Evolutionary conservation across 2,797 vertebrate genomes (phyloP).

Genomic region (Pteropus rufus): DNA sequence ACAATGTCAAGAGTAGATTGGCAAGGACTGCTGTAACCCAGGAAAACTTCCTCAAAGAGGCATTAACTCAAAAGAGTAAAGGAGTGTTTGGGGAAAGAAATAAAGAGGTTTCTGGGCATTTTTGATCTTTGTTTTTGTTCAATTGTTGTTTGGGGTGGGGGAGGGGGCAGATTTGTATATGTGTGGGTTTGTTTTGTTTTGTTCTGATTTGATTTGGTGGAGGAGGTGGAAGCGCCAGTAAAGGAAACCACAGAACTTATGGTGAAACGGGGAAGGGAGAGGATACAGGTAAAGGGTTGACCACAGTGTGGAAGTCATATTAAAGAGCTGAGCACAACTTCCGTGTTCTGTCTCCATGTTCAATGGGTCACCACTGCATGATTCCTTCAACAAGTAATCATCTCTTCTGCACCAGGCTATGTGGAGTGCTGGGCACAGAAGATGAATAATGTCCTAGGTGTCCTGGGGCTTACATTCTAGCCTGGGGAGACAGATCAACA

Average conservation of each 20-base stretch:
- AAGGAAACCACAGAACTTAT: not conserved
- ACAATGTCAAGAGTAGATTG: not conserved
- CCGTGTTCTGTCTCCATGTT: not conserved
- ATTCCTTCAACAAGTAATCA: not conserved
- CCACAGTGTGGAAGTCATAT: rapidly evolving
- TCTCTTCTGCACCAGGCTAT: not conserved
- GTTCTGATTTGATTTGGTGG: not conserved
- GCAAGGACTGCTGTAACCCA: not conserved
- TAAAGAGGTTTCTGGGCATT: not conserved
- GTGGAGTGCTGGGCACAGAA: not conserved
- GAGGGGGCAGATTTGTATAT: not conserved
- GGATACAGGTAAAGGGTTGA: rapidly evolving
- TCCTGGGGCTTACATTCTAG: not conserved
- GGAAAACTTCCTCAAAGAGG: not conserved
- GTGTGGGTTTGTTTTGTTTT: not conserved
- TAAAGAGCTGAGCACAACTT: not conserved
- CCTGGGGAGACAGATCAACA: not conserved
- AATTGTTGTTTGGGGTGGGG: not conserved
- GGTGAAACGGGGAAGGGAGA: not conserved
- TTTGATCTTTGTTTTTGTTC: not conserved
- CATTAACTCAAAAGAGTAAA: not conserved
- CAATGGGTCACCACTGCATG: not conserved
- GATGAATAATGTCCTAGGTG: not conserved
- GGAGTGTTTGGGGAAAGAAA: too few relatives aligned
- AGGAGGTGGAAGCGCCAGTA: not conserved